These are phyloP conservation scores for Desmodus rotundus DNA, from an alignment of 2,113 vertebrate species.

Conservation along the genomic window DNA sequence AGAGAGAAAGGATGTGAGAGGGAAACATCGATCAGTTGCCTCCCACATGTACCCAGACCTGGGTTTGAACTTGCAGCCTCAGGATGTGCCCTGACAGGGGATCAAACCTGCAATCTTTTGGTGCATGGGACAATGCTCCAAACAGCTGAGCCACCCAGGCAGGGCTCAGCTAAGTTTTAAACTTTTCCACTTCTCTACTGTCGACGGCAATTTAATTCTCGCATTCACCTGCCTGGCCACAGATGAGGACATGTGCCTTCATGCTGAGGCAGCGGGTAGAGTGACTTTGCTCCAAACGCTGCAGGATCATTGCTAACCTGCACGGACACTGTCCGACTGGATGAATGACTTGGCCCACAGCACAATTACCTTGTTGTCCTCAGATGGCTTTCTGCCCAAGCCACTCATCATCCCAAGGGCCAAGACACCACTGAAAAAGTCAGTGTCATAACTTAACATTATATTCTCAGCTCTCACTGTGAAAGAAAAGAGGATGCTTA, in stretches of 20 bases:
- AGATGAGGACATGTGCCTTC: neutral
- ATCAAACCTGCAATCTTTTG: too few species aligned
- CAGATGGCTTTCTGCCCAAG: slow-evolving; percentile 2
- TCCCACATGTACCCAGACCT: too few species aligned
- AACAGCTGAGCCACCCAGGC: too few species aligned
- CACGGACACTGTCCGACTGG: neutral
- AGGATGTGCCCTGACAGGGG: too few species aligned
- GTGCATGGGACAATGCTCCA: too few species aligned
- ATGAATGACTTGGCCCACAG: neutral
- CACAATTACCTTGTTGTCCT: slow-evolving; percentile 22
- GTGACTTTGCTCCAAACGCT: neutral
- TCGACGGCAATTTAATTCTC: slow-evolving; percentile 26
- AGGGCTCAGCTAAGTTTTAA: neutral
- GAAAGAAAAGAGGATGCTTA: neutral
- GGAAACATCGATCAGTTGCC: too few species aligned
- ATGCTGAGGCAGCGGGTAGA: neutral
- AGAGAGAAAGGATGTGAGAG: too few species aligned
- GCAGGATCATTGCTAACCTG: neutral
- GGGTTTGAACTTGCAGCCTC: too few species aligned
- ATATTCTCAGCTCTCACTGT: neutral
- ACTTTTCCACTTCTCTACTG: neutral
- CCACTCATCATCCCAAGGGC: neutral
- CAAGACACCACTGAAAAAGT: neutral
- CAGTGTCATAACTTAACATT: neutral
- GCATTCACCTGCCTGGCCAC: neutral